Evolutionary conservation across 23 tunicate genomes (phyloP).

Genomic region (Diplosoma virens): DNA sequence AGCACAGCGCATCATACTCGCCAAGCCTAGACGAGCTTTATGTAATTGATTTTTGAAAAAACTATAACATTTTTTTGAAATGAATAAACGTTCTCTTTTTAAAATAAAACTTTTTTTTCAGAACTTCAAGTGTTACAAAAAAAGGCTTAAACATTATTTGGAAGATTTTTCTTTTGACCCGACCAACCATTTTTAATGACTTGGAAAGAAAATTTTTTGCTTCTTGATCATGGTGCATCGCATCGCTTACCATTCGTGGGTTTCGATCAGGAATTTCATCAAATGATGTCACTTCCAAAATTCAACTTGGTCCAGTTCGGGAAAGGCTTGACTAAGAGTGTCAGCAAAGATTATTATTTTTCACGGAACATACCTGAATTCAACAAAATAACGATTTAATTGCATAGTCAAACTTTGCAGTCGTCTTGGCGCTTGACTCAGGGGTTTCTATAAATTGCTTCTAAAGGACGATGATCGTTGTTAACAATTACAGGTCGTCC

Average conservation of each 20-base stretch:
- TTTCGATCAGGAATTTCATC: constrained; percentile 22
- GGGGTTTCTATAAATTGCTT: constrained; percentile 15
- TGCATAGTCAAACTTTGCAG: constrained; percentile 36
- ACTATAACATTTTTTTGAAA: no score
- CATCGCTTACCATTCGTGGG: neutral
- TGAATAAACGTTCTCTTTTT: constrained; percentile 27
- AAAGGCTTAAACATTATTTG: constrained; percentile 12
- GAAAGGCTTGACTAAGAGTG: constrained; percentile 20
- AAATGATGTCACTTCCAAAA: neutral
- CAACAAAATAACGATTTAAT: constrained; percentile 10
- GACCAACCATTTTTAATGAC: constrained; percentile 25
- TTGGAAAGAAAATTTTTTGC: neutral
- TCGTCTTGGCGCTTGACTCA: constrained; percentile 33
- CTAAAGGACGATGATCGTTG: constrained; percentile 25
- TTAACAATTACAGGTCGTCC: constrained; percentile 15
- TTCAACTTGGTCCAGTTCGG: neutral
- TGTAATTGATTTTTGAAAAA: no score
- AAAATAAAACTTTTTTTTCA: constrained; percentile 8
- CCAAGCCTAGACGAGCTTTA: no score
- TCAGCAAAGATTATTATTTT: constrained; percentile 8
- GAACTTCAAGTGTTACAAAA: neutral
- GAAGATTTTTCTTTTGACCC: neutral
- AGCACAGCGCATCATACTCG: no score
- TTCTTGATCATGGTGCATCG: constrained; percentile 10
- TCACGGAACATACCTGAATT: constrained; percentile 20